These are phyloP conservation scores for Mesocentrotus franciscanus DNA, from an alignment of 53 echinoderm and acorn worm species.

Conservation along the genomic window DNA sequence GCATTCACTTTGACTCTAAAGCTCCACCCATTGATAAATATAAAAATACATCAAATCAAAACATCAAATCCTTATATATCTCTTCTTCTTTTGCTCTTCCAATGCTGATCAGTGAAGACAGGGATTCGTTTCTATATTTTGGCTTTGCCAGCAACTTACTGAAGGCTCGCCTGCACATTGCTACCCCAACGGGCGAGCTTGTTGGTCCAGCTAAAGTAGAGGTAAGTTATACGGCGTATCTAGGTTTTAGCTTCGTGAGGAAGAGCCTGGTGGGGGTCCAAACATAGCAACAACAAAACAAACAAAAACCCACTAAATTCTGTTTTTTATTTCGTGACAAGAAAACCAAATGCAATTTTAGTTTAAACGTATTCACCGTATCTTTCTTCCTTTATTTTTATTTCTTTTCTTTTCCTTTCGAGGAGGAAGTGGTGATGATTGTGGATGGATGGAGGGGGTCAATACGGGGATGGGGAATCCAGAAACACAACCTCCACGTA, in stretches of 20 bases:
- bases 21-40: background rate
- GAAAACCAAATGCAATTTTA: too few relatives aligned
- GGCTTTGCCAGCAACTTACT: conserved; percentile 61
- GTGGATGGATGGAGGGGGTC: background rate
- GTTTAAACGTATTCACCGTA: too few relatives aligned
- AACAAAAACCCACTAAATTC: too few relatives aligned
- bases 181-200: conserved; percentile 5
- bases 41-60: background rate
- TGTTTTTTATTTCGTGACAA: background rate
- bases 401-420: too few relatives aligned
- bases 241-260: too few relatives aligned
- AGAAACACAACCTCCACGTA: too few relatives aligned
- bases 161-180: conserved; percentile 33
- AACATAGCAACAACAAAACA: too few relatives aligned
- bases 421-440: too few relatives aligned
- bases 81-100: background rate
- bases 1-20: background rate
- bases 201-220: conserved; percentile 48
- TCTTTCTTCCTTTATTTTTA: too few relatives aligned
- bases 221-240: background rate
- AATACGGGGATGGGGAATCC: too few relatives aligned
- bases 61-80: background rate
- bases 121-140: conserved; percentile 50
- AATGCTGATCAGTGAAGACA: background rate
- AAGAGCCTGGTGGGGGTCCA: too few relatives aligned